Evolutionary conservation across 2,797 vertebrate species (phyloP).

Genomic region (Rhabdomys pumilio): DNA sequence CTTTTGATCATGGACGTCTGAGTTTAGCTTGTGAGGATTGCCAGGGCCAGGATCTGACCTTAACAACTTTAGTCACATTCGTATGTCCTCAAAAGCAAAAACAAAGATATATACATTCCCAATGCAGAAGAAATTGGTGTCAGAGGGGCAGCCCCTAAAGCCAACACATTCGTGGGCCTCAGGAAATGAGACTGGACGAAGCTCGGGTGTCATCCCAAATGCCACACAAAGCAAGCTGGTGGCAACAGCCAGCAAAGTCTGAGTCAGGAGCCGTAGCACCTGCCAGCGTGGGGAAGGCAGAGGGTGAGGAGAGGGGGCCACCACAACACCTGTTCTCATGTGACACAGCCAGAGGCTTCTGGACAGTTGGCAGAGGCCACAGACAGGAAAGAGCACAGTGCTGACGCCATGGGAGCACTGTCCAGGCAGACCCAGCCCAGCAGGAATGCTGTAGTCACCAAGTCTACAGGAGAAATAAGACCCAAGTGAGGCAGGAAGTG

Average conservation of each 20-base stretch:
- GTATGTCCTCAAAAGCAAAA: neutral
- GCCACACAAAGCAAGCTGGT: neutral
- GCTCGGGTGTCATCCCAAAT: neutral
- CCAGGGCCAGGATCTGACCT: neutral
- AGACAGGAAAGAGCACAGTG: neutral
- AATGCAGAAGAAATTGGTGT: neutral
- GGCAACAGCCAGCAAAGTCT: neutral
- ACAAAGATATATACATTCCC: rapidly evolving
- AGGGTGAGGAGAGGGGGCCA: too few relatives aligned
- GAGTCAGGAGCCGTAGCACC: neutral
- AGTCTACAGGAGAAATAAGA: neutral
- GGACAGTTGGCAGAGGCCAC: neutral
- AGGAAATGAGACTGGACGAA: neutral
- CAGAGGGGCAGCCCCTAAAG: neutral
- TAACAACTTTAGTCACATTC: neutral
- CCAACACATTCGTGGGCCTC: too few relatives aligned
- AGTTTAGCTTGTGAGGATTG: neutral
- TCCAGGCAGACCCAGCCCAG: neutral
- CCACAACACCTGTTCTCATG: conserved; percentile 23
- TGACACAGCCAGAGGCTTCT: neutral
- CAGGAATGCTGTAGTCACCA: neutral
- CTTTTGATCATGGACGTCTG: neutral
- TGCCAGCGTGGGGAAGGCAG: neutral
- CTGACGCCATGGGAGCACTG: neutral
- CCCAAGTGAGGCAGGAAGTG: neutral